phyloP scores from a whole-genome alignment of 37 sponge, comb jelly and placozoan species.

The Crambe crambe region DNA sequence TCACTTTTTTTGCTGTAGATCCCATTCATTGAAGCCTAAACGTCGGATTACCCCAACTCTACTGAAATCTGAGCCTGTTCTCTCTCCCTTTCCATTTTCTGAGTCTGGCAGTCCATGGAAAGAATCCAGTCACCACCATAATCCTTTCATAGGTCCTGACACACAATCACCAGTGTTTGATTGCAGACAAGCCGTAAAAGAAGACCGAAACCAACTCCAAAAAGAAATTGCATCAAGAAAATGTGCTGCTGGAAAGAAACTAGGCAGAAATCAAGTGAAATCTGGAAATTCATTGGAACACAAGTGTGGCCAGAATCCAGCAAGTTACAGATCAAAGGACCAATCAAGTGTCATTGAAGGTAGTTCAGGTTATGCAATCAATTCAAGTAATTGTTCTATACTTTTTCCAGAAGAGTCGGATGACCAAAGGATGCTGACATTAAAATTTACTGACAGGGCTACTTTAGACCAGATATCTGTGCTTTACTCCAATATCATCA shows the following conservation, averaged over 20 bases:
- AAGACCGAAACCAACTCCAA: not conserved
- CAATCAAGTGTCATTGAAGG: not conserved
- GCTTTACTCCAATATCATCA: not conserved
- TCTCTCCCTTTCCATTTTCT: not conserved
- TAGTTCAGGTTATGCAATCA: not conserved
- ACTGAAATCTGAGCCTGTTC: not conserved
- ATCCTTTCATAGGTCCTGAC: not conserved
- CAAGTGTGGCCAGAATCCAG: too few relatives aligned
- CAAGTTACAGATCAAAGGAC: not conserved
- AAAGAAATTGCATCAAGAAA: not conserved
- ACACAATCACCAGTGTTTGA: not conserved
- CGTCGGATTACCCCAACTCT: constrained; percentile 36
- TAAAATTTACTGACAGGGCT: not conserved
- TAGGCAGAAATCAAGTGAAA: too few relatives aligned
- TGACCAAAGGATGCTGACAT: too few relatives aligned
- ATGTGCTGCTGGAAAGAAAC: too few relatives aligned
- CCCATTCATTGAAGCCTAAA: not conserved
- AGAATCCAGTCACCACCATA: not conserved
- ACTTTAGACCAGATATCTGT: not conserved
- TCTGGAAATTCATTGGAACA: too few relatives aligned
- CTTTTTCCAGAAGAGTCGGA: not conserved
- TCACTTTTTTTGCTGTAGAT: too few relatives aligned
- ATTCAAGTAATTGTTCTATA: not conserved
- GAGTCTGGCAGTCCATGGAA: not conserved
- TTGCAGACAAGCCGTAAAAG: not conserved